Base-by-base conservation (phyloP, 2,888 invertebrate species). In the Leptothorax acervorum region DNA sequence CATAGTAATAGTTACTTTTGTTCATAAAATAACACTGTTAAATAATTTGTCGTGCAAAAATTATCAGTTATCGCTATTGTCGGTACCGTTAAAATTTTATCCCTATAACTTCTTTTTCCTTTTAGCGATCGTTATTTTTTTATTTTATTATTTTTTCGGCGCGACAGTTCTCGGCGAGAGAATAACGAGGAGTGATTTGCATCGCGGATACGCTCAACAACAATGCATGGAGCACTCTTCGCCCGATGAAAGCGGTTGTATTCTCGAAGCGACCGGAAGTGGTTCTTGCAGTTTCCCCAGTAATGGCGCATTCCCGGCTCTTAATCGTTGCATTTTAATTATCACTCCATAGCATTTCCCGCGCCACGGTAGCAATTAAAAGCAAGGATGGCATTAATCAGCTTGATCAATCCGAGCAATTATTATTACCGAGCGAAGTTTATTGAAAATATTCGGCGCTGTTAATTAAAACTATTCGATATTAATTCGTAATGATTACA, bases 251-350 rank as follows among this genome's bases (percentile, higher is more conserved):
- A 81, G 55, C 48, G 53, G 12, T 76, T 74, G 75, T 57, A 65
- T 78, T 42, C 66, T 83, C 63, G 51, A 60, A 57, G 82, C 82
- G 55, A 79, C 73, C 78, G 76, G 70, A 75, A 87, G 79, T 78
- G 75, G 62, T 73, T 81, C 62, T 57, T n/a, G 35, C 76, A 82
- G 55, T 65, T 70, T 71, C 51, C 53, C 28, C 79, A 53, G 81
- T 84, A 84, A 88, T 85, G 83, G 82, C 71, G 89, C 70, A 83
- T 89, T 51, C 79, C 48, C 60, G 23, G 53, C 15, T 62, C 48
- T 87, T 84, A 82, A 89, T 83, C 90, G 84, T 82, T 79, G 86
- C 84, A 83, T 89, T 86, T 89, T 88, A 89, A 89, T 89, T 74
- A 84, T 81, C 62, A 53, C 45, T 28, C 60, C n/a, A 65, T 66